phyloP scores from a whole-genome alignment of 2,888 invertebrate genomes.

The Bursaphelenchus okinawaensis region DNA sequence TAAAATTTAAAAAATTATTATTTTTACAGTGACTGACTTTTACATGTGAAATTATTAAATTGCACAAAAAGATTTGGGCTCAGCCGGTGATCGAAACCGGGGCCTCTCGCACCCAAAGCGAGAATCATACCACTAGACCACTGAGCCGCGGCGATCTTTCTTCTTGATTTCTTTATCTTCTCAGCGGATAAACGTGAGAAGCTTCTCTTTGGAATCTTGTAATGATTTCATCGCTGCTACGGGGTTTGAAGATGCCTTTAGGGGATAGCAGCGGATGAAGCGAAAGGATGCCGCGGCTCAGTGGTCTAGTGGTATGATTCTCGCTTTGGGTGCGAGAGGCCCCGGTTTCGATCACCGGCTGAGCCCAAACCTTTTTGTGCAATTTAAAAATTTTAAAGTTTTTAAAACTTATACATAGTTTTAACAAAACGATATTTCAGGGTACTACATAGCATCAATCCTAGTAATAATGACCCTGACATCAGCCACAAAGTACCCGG shows the following conservation, averaged over 20 bases:
- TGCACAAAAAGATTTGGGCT: constrained; percentile 14
- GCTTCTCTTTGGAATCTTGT: too few relatives aligned
- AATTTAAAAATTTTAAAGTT: neutral
- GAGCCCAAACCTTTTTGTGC: constrained; percentile 14
- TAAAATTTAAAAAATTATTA: neutral
- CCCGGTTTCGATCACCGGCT: constrained; percentile 51
- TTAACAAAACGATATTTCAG: constrained; percentile 20
- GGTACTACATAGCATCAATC: constrained; percentile 48
- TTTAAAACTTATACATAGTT: neutral
- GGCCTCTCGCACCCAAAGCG: constrained; percentile 53
- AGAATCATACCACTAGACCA: constrained; percentile 54
- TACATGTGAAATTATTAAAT: neutral
- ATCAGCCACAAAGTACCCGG: constrained; percentile 84
- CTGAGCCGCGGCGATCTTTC: constrained; percentile 4
- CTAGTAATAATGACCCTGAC: constrained; percentile 64
- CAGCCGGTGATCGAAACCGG: constrained; percentile 50
- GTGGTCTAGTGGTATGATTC: constrained; percentile 53
- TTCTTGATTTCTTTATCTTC: too few relatives aligned
- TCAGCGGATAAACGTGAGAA: too few relatives aligned
- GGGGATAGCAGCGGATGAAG: too few relatives aligned
- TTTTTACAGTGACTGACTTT: too few relatives aligned
- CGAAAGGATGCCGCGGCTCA: neutral
- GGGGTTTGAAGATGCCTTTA: too few relatives aligned
- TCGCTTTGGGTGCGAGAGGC: constrained; percentile 53
- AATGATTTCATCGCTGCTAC: too few relatives aligned